Evolutionary conservation across 2,113 vertebrate genomes (phyloP).

Genomic region (Hippocampus zosterae): DNA sequence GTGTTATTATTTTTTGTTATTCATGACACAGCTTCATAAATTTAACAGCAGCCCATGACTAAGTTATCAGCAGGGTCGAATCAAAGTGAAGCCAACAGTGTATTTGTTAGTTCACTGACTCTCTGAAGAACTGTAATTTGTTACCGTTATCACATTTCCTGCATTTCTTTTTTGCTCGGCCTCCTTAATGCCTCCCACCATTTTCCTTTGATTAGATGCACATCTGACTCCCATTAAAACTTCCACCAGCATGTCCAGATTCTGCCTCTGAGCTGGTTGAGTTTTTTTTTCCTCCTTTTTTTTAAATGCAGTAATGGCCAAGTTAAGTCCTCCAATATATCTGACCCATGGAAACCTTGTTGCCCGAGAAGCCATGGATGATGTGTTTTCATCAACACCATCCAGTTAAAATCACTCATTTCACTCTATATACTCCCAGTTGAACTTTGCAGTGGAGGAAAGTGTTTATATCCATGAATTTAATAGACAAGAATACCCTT

Average conservation of each 20-base stretch:
- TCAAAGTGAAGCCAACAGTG: constrained; percentile 10
- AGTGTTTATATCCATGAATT: constrained; percentile 22
- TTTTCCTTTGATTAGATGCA: constrained; percentile 71
- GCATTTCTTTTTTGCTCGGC: constrained; percentile 36
- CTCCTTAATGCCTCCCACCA: constrained; percentile 65
- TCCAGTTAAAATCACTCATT: constrained; percentile 16
- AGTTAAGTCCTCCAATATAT: constrained; percentile 27
- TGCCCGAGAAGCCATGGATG: constrained; percentile 4
- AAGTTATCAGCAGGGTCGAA: constrained; percentile 29
- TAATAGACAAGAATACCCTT: constrained; percentile 16
- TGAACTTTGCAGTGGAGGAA: constrained; percentile 13
- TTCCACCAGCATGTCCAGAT: constrained; percentile 60
- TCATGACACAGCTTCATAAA: constrained; percentile 37
- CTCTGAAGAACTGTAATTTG: constrained; percentile 44
- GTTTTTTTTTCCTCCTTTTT: constrained; percentile 30
- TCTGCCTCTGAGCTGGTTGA: constrained; percentile 48
- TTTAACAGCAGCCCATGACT: constrained; percentile 20
- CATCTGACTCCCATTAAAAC: constrained; percentile 75
- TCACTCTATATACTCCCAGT: constrained; percentile 13
- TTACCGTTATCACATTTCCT: constrained; percentile 61
- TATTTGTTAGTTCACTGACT: constrained; percentile 32
- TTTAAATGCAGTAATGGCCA: constrained; percentile 34
- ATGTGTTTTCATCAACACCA: constrained; percentile 43
- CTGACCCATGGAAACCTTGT: constrained; percentile 29
- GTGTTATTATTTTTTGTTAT: constrained; percentile 13